These are phyloP conservation scores for Stomatorhinus ivindoensis DNA, from an alignment of 2,113 vertebrate genomes.

Conservation along the genomic window DNA sequence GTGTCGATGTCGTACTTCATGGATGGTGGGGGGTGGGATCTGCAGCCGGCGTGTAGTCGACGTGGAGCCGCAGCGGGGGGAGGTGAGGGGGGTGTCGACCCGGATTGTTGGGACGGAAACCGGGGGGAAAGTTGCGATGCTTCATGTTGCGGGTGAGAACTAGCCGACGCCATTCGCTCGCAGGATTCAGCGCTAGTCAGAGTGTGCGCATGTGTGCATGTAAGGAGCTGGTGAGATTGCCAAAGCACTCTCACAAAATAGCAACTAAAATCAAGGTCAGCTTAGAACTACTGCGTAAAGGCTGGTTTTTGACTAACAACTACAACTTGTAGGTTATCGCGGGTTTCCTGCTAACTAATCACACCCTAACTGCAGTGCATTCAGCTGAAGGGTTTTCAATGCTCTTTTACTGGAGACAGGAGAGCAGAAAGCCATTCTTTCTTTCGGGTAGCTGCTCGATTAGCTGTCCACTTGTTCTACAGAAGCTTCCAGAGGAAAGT, in stretches of 20 bases:
- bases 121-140: background rate
- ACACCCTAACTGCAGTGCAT: background rate
- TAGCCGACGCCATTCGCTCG: background rate
- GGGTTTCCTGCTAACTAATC: background rate
- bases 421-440: slow-evolving; percentile 20
- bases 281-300: slow-evolving; percentile 47
- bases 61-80: background rate
- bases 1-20: background rate
- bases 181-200: background rate
- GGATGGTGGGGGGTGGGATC: background rate
- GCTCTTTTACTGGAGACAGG: background rate
- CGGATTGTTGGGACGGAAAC: background rate
- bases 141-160: background rate
- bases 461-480: slow-evolving; percentile 37
- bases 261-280: background rate
- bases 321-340: background rate
- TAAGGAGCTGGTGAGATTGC: background rate
- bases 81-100: background rate
- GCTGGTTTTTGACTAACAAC: slow-evolving; percentile 32
- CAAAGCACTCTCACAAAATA: background rate
- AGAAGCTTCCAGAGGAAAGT: slow-evolving; percentile 37
- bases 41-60: background rate
- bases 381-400: background rate
- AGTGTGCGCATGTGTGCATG: background rate
- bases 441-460: background rate